Evolutionary conservation across 1,140 invertebrate genomes (phyloP), one percentile per base, ranked within the genome.

Genomic region (Psilanteris sp.): DNA sequence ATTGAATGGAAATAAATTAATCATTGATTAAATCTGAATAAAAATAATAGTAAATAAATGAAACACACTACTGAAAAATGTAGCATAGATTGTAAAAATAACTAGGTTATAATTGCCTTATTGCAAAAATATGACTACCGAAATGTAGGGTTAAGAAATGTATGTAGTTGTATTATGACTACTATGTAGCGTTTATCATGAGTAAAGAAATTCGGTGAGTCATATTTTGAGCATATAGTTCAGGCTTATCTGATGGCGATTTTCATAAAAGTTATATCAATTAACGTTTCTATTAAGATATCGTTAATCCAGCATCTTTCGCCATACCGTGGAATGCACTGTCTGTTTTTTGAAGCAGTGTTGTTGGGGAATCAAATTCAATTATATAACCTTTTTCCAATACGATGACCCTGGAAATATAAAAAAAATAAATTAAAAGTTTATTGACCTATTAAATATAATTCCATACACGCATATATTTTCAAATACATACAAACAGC

Each of bases 321-420:
- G 59, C 59, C 70, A 74, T 74, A 54, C 52, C 54, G 46, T 74
- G 95, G 89, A 98, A 99, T 72, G 96, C 90, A 22, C 94, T 94
- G 48, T 91, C 90, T 62, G 92, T 91, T 81, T 96, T 92, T 62
- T 92, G 88, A 11, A 98, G 89, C 57, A 98, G 89, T 44, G 90
- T 89, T 4, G 89, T 83, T 0, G 96, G 96, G 6, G 93, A 90
- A 79, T 95, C 95, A 84, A 93, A 96, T 88, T 97, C 96, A 9
- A 91, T 90, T 16, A 96, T 92, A 64, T 90, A 86, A 5, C 97
- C 97, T 77, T 92, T 92, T 88, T 98, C 96, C 79, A 99, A 89
- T 15, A 99, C 96, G 85, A 99, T 93, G 22, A 98, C 94, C 83
- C 95, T 92, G 79, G 61, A 88, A 89, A 18, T 13, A 37, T n/a